Evolutionary conservation across 2,797 vertebrate genomes (phyloP).

Genomic region (Cottoperca gobio): DNA sequence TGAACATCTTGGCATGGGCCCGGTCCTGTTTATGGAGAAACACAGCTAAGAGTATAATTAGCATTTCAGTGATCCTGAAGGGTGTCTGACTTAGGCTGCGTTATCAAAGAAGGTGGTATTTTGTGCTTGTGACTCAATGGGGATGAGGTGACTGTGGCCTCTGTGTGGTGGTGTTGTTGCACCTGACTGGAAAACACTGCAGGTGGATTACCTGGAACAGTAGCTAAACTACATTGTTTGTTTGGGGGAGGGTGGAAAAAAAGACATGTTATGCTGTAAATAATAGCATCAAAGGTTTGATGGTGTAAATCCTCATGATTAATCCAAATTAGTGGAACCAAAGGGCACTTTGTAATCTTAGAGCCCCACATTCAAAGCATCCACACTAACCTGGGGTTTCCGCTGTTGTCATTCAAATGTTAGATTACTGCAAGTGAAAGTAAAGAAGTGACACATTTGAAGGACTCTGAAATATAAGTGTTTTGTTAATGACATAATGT

Average conservation of each 20-base stretch:
- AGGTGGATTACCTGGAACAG: slow-evolving; percentile 72
- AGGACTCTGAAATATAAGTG: slow-evolving; percentile 34
- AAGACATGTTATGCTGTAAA: slow-evolving; percentile 18
- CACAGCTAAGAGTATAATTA: slow-evolving; percentile 84
- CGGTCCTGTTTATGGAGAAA: slow-evolving; percentile 84
- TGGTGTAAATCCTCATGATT: slow-evolving; percentile 25
- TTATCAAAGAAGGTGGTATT: slow-evolving; percentile 82
- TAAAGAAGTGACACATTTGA: slow-evolving; percentile 41
- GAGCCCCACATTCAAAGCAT: slow-evolving; percentile 22
- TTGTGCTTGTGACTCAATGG: slow-evolving; percentile 74
- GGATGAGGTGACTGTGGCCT: slow-evolving; percentile 66
- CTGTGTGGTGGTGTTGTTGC: slow-evolving; percentile 54
- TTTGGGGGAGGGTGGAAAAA: slow-evolving; percentile 23
- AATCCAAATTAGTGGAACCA: slow-evolving; percentile 26
- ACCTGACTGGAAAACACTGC: slow-evolving; percentile 77
- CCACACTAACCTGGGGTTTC: slow-evolving; percentile 30
- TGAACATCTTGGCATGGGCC: slow-evolving; percentile 77
- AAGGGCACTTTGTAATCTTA: slow-evolving; percentile 11
- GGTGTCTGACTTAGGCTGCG: slow-evolving; percentile 80
- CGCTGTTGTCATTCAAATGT: slow-evolving; percentile 37
- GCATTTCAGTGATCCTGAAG: slow-evolving; percentile 78
- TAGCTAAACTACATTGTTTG: slow-evolving; percentile 36
- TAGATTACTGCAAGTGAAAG: slow-evolving; percentile 34
- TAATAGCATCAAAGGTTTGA: slow-evolving; percentile 17
- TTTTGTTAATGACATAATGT: slow-evolving; percentile 56